These are phyloP conservation scores for Rhyacophila evoluta DNA, from an alignment of 2,888 invertebrate species.

Conservation along the genomic window DNA sequence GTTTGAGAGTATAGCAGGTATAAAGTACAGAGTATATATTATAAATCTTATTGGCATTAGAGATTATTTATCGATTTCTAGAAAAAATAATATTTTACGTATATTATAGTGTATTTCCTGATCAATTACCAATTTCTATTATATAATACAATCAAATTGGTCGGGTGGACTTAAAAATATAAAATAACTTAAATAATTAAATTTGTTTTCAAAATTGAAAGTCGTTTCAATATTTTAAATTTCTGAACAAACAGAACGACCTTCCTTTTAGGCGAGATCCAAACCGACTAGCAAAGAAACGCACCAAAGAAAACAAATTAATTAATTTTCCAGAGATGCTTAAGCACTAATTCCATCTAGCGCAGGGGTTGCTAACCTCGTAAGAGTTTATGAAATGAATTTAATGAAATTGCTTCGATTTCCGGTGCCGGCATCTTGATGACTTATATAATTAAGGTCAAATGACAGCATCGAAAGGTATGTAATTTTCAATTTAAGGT, in stretches of 20 bases:
- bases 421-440: too few relatives aligned
- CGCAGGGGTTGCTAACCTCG: neutral
- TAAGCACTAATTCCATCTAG: slow-evolving; percentile 34
- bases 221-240: neutral
- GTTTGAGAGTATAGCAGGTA: too few relatives aligned
- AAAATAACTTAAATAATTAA: slow-evolving; percentile 7
- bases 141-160: neutral
- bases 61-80: too few relatives aligned
- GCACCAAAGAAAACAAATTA: slow-evolving; percentile 46
- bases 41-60: too few relatives aligned
- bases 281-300: slow-evolving; percentile 19
- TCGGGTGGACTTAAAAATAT: neutral
- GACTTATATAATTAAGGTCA: too few relatives aligned
- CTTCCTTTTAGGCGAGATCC: neutral
- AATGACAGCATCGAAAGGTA: too few relatives aligned
- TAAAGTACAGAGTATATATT: too few relatives aligned
- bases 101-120: neutral
- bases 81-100: too few relatives aligned
- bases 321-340: slow-evolving; percentile 44
- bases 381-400: too few relatives aligned
- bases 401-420: too few relatives aligned
- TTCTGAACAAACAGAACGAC: slow-evolving; percentile 8
- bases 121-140: neutral
- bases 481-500: too few relatives aligned
- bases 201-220: slow-evolving; percentile 15